Base-by-base conservation (phyloP, 2,113 vertebrate genomes). In the Phasianus colchicus region DNA sequence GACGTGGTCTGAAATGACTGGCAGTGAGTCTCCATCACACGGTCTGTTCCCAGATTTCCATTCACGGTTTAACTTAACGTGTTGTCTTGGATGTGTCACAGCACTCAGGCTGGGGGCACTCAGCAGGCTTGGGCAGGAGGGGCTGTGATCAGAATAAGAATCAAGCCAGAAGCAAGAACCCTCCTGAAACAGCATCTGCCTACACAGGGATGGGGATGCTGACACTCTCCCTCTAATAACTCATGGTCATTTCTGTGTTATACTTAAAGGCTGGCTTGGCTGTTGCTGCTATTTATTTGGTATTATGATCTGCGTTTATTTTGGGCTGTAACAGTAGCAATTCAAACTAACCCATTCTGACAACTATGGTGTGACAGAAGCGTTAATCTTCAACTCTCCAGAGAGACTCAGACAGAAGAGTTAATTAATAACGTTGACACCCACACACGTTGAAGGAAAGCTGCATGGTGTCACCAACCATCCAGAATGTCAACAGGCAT, bases 361-460 rank as follows among this genome's bases (percentile, higher is more conserved):
- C 58, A 17, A 11, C 86, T 64, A 1, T 48, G 13, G 29, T 79
- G 71, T 36, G 76, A 88, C 13, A 20, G 86, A 86, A 86, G 79
- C 58, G 57, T 25, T 57, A 57, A 88, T 72, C 61, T 43, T 86
- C 30, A 78, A 50, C 76, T n/a, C 20, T 5, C 66, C 81, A 48
- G 70, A 89, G 40, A 54, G n/a, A 40, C 6, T 9, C 25, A 61
- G 84, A 58, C 65, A 76, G 40, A 40, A 29, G 74, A 83, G 45
- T 67, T 91, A 91, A 93, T 94, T 92, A 93, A 54, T 36, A n/a
- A 78, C 25, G 42, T 47, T 91, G 84, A 47, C 84, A 71, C 42
- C 54, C 74, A 74, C 64, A 89, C 3, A 50, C 48, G 7, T 30
- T 43, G 67, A 81, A 6, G 61, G 57, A 91, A 91, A 64, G 50